Conservation (phyloP, 2,888 invertebrate species). For the Xylota sylvarum region DNA sequence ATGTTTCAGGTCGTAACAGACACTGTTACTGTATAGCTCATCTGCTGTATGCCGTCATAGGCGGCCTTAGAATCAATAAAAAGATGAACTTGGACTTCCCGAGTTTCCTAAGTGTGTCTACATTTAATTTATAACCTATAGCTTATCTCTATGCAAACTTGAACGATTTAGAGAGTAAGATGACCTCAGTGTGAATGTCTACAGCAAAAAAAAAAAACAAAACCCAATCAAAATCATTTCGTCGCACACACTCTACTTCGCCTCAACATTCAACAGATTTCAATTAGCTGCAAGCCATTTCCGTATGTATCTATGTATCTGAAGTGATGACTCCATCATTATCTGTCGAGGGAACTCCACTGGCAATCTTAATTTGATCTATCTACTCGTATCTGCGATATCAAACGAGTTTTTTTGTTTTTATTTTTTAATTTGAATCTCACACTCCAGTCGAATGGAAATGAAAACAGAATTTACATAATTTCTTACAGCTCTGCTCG, state of each 20-base stretch:
- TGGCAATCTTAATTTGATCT: slow-evolving; percentile 51
- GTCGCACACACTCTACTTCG: slow-evolving; percentile 4
- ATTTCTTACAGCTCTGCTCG: slow-evolving; percentile 27
- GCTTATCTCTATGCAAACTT: too few species aligned
- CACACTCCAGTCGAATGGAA: slow-evolving; percentile 38
- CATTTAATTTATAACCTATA: too few species aligned
- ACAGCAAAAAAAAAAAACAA: neutral
- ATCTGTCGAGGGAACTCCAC: slow-evolving; percentile 30
- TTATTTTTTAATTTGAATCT: slow-evolving; percentile 53
- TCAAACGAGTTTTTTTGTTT: slow-evolving; percentile 59
- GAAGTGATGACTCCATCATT: slow-evolving; percentile 58
- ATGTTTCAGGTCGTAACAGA: too few species aligned
- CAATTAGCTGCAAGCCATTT: slow-evolving; percentile 53
- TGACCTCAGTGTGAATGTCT: too few species aligned
- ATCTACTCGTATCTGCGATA: slow-evolving; percentile 21
- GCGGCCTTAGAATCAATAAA: too few species aligned
- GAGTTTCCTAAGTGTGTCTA: too few species aligned
- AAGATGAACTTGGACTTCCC: too few species aligned
- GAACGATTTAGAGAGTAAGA: too few species aligned
- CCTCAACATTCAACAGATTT: slow-evolving; percentile 38
- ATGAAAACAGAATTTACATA: slow-evolving; percentile 64
- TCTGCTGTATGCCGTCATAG: too few species aligned
- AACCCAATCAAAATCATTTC: slow-evolving; percentile 10
- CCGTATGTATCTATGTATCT: slow-evolving; percentile 30
- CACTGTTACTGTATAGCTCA: too few species aligned